A percentile compares a stretch with the other conserved stretches of the same genome.
phyloP scores from a whole-genome alignment of 2,113 vertebrate genomes.

The Callionymus lyra region DNA sequence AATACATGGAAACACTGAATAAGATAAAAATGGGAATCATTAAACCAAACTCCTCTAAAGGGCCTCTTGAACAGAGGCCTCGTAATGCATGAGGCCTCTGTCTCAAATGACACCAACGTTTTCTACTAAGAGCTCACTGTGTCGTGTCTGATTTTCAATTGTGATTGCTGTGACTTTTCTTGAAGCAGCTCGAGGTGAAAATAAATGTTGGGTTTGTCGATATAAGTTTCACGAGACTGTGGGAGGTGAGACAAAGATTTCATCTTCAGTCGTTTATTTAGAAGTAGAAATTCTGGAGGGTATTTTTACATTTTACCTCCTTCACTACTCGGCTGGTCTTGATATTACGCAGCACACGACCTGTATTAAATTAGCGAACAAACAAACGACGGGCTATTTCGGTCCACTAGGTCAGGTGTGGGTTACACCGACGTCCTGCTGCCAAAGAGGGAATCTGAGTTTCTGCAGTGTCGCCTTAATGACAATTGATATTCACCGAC shows the following conservation, averaged over 20 bases:
- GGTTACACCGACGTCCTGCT: slow-evolving; percentile 8
- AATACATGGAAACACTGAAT: too few relatives aligned
- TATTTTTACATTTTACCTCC: slow-evolving; percentile 33
- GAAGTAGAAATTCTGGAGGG: too few relatives aligned
- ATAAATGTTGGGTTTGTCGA: slow-evolving; percentile 25
- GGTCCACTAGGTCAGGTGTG: slow-evolving; percentile 24
- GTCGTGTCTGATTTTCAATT: too few relatives aligned
- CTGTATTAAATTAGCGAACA: slow-evolving; percentile 29
- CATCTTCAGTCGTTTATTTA: slow-evolving; percentile 33
- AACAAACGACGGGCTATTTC: slow-evolving; percentile 36
- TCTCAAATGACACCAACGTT: too few relatives aligned
- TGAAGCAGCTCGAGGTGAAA: slow-evolving; percentile 13
- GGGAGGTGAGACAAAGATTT: slow-evolving; percentile 48
- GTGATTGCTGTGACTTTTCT: slow-evolving; percentile 17
- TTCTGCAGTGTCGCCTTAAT: slow-evolving; percentile 3
- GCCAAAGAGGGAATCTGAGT: slow-evolving; percentile 3
- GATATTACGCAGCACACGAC: slow-evolving; percentile 20
- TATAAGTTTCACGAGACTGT: slow-evolving; percentile 31
- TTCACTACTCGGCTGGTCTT: slow-evolving; percentile 15
- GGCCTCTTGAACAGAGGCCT: too few relatives aligned
- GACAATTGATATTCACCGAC: slow-evolving; percentile 7
- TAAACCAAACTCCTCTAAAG: too few relatives aligned
- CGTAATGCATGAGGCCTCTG: too few relatives aligned
- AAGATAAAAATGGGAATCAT: too few relatives aligned
- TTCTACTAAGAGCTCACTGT: too few relatives aligned